Conservation (phyloP, 2,113 vertebrate genomes). For the Numenius arquata region DNA sequence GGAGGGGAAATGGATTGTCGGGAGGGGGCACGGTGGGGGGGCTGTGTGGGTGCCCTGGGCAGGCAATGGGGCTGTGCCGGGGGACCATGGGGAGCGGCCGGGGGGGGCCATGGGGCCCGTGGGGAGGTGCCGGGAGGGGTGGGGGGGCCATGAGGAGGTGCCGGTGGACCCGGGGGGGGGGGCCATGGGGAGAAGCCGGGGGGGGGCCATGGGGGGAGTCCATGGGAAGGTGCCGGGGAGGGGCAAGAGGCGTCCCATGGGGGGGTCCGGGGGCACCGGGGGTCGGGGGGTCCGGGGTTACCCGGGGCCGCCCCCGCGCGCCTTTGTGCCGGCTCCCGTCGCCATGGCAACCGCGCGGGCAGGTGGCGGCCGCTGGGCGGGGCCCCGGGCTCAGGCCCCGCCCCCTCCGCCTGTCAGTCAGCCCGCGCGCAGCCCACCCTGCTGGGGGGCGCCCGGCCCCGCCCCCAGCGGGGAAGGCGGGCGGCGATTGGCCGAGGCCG, state of each 20-base stretch:
- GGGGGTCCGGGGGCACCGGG: no score
- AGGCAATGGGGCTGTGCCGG: no score
- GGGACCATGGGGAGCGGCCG: no score
- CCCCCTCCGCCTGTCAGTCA: neutral
- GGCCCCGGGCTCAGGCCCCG: accelerated
- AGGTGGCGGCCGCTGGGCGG: neutral
- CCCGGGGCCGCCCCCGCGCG: neutral
- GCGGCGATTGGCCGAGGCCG: neutral
- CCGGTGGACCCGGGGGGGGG: no score
- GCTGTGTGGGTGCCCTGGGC: no score
- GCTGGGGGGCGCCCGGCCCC: neutral
- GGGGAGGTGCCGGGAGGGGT: no score
- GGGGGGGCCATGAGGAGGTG: no score
- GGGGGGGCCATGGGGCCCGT: no score
- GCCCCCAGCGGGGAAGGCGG: accelerated
- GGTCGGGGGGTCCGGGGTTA: neutral
- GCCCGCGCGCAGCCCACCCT: neutral
- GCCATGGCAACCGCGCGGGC: neutral
- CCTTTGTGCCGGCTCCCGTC: neutral
- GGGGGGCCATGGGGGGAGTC: neutral
- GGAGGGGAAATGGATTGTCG: no score
- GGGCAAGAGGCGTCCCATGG: no score
- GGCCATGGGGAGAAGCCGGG: neutral
- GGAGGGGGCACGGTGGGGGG: no score
- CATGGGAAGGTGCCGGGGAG: neutral